A percentile compares a stretch with the other conserved stretches of the same genome.
Evolutionary conservation across 2,113 vertebrate genomes (phyloP).

Genomic region (Cryptotis parvus): DNA sequence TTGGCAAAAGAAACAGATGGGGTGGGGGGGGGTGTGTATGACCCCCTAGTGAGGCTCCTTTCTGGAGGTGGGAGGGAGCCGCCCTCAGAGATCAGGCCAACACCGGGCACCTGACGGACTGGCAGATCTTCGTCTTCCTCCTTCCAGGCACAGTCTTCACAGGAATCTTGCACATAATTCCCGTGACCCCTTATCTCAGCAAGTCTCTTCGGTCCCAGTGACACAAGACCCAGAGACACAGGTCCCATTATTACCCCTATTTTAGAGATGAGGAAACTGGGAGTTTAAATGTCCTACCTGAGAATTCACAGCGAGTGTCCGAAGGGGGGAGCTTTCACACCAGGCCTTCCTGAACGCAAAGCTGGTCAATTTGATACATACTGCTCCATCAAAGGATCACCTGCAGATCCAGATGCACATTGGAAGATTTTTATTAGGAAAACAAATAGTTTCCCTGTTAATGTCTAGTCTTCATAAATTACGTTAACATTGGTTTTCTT

Average conservation of each 20-base stretch:
- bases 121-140: background rate
- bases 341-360: too few species aligned
- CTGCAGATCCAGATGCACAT: background rate
- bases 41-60: background rate
- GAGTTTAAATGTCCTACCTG: background rate
- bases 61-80: background rate
- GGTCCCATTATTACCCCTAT: too few species aligned
- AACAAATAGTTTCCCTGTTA: background rate
- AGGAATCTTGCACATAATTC: background rate
- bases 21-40: too few species aligned
- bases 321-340: background rate
- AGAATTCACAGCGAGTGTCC: too few species aligned
- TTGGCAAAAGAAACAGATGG: too few species aligned
- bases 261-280: slow-evolving; percentile 6
- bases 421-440: background rate
- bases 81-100: background rate
- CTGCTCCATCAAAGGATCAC: background rate
- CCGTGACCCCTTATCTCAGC: background rate
- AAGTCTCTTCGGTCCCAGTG: too few species aligned
- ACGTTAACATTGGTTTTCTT: background rate
- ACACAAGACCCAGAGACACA: too few species aligned
- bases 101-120: background rate
- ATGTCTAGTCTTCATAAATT: slow-evolving; percentile 1
- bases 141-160: background rate
- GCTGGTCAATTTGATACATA: background rate